Evolutionary conservation across 2,888 invertebrate species (phyloP), one percentile per base, ranked within the genome.

Genomic region (Argyresthia goedartella): DNA sequence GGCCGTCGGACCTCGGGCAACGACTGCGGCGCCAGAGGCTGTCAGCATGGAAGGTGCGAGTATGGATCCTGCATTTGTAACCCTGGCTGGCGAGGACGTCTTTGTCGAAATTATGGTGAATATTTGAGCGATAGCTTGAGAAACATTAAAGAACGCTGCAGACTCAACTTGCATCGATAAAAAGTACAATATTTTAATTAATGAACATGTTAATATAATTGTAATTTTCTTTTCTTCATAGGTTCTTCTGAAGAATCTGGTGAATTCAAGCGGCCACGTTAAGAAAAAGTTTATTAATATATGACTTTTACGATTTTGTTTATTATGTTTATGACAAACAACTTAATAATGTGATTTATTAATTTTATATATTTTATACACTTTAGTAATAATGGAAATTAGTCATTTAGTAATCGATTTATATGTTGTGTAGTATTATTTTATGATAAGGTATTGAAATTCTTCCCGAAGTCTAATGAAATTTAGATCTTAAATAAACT

Each of bases 81-180:
- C 64, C 88, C 89, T n/a, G 95, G 95, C 55, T 95, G 94, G 92
- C 90, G 91, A 64, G 95, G 95, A 13, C 89, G 92, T 63, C 89
- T 91, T 69, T 95, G 95, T 77, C 91, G 92, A 65, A 91, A 93
- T 81, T 89, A 90, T 54, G 80, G 78, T 77, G 54, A 36, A 14
- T 44, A n/a, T 34, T 44, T 25, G 25, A 25, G 2, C 25, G 25
- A 25, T 25, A 4, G 6, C 45, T 7, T 45, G 14, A 39, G 39
- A 39, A 9, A 39, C 8, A 39, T 39, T 39, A 39, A 39, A 39
- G n/a, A 25, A 6, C 25, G 25, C n/a, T n/a, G n/a, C 6, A 25
- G 25, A 25, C 3, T 25, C 25, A 25, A 25, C 2, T 25, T 4
- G 25, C 25, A 25, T 25, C 6, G 25, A 25, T n/a, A n/a, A n/a